Evolutionary conservation across 2,113 vertebrate genomes (phyloP), one percentile per base, ranked within the genome.

Genomic region (Arothron firmamentum): DNA sequence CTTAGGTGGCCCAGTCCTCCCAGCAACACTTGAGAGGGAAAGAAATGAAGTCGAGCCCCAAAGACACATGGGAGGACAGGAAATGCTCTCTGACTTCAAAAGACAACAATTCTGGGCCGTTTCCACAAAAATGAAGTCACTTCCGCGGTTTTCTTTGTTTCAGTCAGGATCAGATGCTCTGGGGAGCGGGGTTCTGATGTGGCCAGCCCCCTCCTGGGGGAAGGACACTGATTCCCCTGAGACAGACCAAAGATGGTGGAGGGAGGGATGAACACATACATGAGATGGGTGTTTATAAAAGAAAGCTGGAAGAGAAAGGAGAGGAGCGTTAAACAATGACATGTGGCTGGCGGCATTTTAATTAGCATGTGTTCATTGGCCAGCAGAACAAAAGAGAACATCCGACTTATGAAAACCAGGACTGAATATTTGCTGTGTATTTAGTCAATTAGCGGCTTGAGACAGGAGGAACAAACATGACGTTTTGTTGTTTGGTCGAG

Each of bases 11-110:
- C 59, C 43, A 46, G 71, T 59, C 65, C 56, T 67, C 56, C 61
- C 25, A 3, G 42, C 42, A 14, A 57, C 17, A 28, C 79, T 82
- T 72, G 34, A 45, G 38, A 34, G 49, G 67, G 54, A 59, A 79
- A 77, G 74, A 83, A 87, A 85, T 80, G 79, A 59, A 85, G 68
- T 71, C 58, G 69, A 81, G 63, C 66, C 49, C 19, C 49, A 23
- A 6, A 71, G 67, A 55, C 67, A 63, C 25, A 7, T 52, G 59
- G 59, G 53, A 77, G 68, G 84, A 49, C 60, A 67, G 65, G 60
- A 60, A 59, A 69, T 38, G 8, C 8, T 11, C 6, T 19, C 41
- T 0, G 52, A 59, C 64, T 66, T 55, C 41, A 55, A 68, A 74
- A 69, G 59, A 75, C 71, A 62, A 62, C 73, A 76, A 59, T 62